Percentiles rank a stretch among this genome's conserved stretches.
Conservation (phyloP, 2,888 invertebrate genomes). For the Scaptomyza cyrtandrae region DNA sequence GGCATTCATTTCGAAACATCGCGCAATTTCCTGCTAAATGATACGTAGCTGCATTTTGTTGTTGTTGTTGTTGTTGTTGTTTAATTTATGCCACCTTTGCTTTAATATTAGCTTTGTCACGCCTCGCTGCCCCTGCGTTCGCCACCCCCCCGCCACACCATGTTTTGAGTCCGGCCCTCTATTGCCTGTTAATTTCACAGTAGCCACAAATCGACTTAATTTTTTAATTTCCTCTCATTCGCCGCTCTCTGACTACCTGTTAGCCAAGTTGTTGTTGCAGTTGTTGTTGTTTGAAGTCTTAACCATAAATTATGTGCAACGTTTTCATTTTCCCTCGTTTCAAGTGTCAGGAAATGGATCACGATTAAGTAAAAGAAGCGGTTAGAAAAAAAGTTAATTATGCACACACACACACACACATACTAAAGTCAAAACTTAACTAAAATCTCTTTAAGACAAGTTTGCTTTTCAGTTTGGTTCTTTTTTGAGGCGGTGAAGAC, state of each 20-base stretch:
- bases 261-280: background rate
- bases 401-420: slow-evolving; percentile 4
- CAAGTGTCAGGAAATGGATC: slow-evolving; percentile 62
- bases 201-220: slow-evolving; percentile 55
- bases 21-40: slow-evolving; percentile 78
- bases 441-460: slow-evolving; percentile 6
- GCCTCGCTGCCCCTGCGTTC: slow-evolving; percentile 50
- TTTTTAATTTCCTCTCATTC: slow-evolving; percentile 62
- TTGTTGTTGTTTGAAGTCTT: slow-evolving; percentile 5
- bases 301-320: slow-evolving; percentile 78
- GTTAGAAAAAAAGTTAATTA: slow-evolving; percentile 45
- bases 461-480: background rate
- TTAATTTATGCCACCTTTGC: slow-evolving; percentile 78
- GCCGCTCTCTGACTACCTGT: background rate
- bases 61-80: slow-evolving; percentile 25
- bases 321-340: slow-evolving; percentile 69
- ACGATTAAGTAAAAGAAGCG: slow-evolving; percentile 62
- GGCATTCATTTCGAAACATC: slow-evolving; percentile 61
- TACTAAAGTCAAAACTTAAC: background rate
- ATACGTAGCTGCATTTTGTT: slow-evolving; percentile 54
- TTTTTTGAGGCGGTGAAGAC: slow-evolving; percentile 19
- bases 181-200: slow-evolving; percentile 71
- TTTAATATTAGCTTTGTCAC: slow-evolving; percentile 78
- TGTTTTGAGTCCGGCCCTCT: slow-evolving; percentile 14
- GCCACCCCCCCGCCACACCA: background rate